phyloP scores from a whole-genome alignment of 2,797 vertebrate genomes.

The Halcyon leucocephala region DNA sequence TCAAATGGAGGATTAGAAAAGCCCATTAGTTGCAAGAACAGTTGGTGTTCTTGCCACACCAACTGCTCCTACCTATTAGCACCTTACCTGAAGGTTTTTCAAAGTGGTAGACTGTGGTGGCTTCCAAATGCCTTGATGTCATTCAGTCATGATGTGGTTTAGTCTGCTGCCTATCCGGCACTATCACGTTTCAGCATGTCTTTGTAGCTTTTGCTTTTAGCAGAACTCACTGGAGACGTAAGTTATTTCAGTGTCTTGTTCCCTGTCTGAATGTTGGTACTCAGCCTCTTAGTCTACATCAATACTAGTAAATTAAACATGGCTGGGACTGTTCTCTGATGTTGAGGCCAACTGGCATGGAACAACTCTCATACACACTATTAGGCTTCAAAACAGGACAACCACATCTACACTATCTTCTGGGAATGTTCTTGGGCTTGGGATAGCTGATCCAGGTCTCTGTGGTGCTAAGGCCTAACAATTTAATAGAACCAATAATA shows the following conservation, averaged over 20 bases:
- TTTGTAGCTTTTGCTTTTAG: constrained; percentile 13
- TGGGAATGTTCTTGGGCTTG: neutral
- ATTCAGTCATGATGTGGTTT: neutral
- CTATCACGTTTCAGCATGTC: neutral
- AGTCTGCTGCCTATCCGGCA: neutral
- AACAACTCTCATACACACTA: neutral
- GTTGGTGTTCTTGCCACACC: neutral
- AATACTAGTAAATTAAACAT: constrained; percentile 25
- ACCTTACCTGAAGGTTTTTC: neutral
- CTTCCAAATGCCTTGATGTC: neutral
- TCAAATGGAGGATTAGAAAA: neutral
- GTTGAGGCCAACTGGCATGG: neutral
- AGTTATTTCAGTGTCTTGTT: constrained; percentile 9
- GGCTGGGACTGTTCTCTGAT: neutral
- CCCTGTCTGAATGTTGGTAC: neutral
- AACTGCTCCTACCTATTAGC: neutral
- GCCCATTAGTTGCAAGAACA: too few species aligned
- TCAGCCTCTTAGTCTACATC: neutral
- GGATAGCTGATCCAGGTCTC: neutral
- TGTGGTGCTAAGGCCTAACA: neutral
- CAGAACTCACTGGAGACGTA: neutral
- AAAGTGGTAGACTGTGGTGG: neutral
- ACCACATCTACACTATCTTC: neutral
- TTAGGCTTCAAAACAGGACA: neutral
- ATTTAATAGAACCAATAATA: neutral